A percentile compares a stretch with the other conserved stretches of the same genome.
phyloP scores from a whole-genome alignment of 2,113 vertebrate species.

The Chaetorhynchus papuensis region DNA sequence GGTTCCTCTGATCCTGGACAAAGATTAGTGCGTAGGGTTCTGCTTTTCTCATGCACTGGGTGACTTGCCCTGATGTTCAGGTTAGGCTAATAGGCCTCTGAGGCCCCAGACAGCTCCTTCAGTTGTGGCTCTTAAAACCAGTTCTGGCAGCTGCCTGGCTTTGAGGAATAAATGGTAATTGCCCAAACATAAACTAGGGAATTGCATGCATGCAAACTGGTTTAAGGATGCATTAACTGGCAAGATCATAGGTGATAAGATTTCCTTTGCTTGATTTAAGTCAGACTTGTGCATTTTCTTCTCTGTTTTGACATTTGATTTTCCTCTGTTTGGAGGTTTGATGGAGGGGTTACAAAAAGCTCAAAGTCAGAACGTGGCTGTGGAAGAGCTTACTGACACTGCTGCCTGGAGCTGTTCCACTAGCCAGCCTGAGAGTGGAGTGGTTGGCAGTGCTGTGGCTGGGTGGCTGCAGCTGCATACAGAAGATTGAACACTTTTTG shows the following conservation, averaged over 20 bases:
- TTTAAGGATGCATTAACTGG: not conserved
- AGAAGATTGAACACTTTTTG: not conserved
- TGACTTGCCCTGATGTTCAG: slow-evolving; percentile 13
- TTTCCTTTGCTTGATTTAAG: not conserved
- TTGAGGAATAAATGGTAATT: not conserved
- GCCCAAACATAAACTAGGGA: not conserved
- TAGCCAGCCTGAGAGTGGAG: not conserved
- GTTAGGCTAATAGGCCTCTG: slow-evolving; percentile 21
- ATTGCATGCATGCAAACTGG: not conserved
- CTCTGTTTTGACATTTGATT: not conserved
- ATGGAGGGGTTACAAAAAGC: not conserved
- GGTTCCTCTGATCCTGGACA: not conserved
- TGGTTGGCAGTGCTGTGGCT: not conserved
- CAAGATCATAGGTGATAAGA: not conserved
- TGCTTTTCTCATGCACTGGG: not conserved
- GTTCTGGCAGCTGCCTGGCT: slow-evolving; percentile 33
- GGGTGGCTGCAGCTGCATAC: not conserved
- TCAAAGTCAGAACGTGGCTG: not conserved
- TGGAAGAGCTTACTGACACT: not conserved
- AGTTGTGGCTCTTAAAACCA: slow-evolving; percentile 45
- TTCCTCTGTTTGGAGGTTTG: not conserved
- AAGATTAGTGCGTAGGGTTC: not conserved
- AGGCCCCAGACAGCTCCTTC: not conserved
- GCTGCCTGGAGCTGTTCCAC: not conserved
- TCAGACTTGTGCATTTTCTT: not conserved